A percentile compares a stretch with the other conserved stretches of the same genome.
These are phyloP conservation scores for Brachyhypopomus gauderio DNA, from an alignment of 2,113 vertebrate species.

Conservation along the genomic window DNA sequence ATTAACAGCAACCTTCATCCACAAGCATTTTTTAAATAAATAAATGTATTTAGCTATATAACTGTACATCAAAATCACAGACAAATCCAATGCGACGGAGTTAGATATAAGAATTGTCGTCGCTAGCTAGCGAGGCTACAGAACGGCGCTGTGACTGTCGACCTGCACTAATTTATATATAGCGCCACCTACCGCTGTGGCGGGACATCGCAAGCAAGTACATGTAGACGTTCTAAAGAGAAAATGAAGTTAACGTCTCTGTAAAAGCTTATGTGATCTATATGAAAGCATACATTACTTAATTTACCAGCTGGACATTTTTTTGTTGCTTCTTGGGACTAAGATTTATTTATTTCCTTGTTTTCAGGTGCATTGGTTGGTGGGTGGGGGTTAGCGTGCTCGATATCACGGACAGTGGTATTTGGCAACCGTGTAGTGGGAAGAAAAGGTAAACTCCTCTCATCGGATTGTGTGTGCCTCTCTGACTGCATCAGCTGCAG, in stretches of 20 bases:
- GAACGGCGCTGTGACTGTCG: too few relatives aligned
- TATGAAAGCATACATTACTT: too few relatives aligned
- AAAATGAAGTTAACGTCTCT: background rate
- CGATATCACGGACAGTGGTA: conserved; percentile 1
- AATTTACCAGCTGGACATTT: too few relatives aligned
- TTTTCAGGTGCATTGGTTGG: background rate
- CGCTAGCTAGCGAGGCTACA: too few relatives aligned
- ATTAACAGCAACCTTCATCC: too few relatives aligned
- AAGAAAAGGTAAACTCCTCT: conserved; percentile 20
- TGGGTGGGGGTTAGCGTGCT: conserved; percentile 12
- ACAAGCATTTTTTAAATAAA: too few relatives aligned
- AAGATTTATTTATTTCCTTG: background rate
- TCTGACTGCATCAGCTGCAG: background rate
- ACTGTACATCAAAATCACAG: background rate
- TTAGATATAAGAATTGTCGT: too few relatives aligned
- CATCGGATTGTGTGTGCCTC: background rate
- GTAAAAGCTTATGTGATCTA: background rate
- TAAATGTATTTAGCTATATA: background rate
- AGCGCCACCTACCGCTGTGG: conserved; percentile 30
- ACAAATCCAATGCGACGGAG: too few relatives aligned
- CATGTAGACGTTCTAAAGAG: background rate
- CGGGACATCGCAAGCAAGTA: background rate
- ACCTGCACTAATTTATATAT: background rate
- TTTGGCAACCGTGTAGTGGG: background rate
- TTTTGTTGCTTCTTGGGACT: background rate